These are phyloP conservation scores for Nyctereutes procyonoides DNA, from an alignment of 2,113 vertebrate species.

Conservation along the genomic window DNA sequence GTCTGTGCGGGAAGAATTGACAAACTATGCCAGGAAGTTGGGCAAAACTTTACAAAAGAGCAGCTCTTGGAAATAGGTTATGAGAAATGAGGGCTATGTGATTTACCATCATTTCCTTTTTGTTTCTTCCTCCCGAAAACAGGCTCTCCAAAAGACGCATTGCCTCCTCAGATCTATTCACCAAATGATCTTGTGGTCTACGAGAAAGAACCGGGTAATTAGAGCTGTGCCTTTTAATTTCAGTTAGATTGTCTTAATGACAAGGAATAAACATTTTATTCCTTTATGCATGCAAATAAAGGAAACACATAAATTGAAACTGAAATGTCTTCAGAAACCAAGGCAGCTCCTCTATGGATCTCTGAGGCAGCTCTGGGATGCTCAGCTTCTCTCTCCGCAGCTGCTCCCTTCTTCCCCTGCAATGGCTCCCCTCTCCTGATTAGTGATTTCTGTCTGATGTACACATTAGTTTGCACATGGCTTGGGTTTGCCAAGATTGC, in stretches of 20 bases:
- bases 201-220: constrained; percentile 86
- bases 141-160: constrained; percentile 84
- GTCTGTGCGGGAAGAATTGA: background rate
- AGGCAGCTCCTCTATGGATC: background rate
- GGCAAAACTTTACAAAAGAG: background rate
- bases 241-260: constrained; percentile 41
- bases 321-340: background rate
- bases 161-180: constrained; percentile 81
- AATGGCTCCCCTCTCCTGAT: background rate
- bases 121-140: constrained; percentile 55
- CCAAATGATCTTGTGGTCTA: constrained; percentile 86
- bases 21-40: constrained; percentile 36
- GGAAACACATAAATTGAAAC: background rate
- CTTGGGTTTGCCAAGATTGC: background rate
- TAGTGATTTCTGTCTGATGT: background rate
- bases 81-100: background rate
- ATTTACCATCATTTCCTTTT: constrained; percentile 27
- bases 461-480: background rate
- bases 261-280: background rate
- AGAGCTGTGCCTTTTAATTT: fast-evolving
- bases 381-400: background rate
- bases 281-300: background rate
- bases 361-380: background rate
- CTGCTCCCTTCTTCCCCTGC: background rate
- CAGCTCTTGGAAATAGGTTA: background rate